These are phyloP conservation scores for Accipiter badius DNA, from an alignment of 2,797 vertebrate genomes.

Conservation along the genomic window DNA sequence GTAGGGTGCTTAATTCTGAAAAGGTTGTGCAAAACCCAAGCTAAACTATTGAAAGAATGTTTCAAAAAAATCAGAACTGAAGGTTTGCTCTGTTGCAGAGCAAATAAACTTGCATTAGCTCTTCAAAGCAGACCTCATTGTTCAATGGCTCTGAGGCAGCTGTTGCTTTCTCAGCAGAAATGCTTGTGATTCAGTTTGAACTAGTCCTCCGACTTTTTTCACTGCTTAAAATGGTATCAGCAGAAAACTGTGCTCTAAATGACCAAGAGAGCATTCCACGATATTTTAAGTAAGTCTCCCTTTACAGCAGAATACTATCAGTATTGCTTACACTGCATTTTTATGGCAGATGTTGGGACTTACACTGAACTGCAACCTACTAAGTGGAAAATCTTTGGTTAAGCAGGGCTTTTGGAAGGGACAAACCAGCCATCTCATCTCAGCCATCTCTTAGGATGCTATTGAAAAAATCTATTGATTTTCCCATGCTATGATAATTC, in stretches of 20 bases:
- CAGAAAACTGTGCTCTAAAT: background rate
- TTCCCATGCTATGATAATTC: background rate
- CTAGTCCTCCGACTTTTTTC: background rate
- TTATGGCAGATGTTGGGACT: background rate
- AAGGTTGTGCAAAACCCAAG: conserved; percentile 56
- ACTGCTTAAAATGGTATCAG: background rate
- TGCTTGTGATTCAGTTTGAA: background rate
- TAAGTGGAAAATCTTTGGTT: background rate
- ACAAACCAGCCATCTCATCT: conserved; percentile 11
- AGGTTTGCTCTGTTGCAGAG: conserved; percentile 33
- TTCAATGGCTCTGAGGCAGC: conserved; percentile 13
- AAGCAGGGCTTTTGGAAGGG: conserved; percentile 16
- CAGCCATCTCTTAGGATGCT: conserved; percentile 14
- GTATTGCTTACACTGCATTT: background rate
- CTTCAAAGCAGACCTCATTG: conserved; percentile 44
- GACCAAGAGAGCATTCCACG: background rate
- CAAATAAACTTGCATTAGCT: conserved; percentile 52
- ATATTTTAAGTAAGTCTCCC: background rate
- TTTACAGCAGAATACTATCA: background rate
- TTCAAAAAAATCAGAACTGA: conserved; percentile 44
- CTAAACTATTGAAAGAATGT: conserved; percentile 71
- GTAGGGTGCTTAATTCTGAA: conserved; percentile 68
- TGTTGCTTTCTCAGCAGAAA: conserved; percentile 40
- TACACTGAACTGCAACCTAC: background rate
- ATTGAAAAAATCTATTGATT: background rate